Percentiles rank a stretch among this genome's conserved stretches.
phyloP scores from a whole-genome alignment of 2,113 vertebrate species.

The Pterophyllum scalare region DNA sequence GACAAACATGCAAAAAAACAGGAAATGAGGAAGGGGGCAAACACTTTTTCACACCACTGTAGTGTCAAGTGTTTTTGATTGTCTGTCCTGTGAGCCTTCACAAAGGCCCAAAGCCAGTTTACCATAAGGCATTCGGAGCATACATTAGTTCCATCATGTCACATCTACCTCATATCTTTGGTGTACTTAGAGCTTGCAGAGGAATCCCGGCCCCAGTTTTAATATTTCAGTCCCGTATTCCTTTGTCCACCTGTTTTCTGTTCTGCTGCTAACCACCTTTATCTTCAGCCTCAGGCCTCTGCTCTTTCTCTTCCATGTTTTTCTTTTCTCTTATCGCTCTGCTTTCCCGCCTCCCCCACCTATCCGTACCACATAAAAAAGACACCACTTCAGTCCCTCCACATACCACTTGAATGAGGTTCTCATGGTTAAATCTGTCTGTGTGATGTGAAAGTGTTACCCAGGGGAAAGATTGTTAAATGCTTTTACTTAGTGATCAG shows the following conservation, averaged over 20 bases:
- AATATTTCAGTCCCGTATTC: slow-evolving; percentile 40
- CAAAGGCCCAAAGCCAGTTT: slow-evolving; percentile 16
- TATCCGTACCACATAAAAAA: slow-evolving; percentile 6
- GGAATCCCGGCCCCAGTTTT: slow-evolving; percentile 36
- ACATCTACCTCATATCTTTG: slow-evolving; percentile 49
- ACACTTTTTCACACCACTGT: too few species aligned
- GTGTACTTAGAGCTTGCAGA: slow-evolving; percentile 35
- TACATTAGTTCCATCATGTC: slow-evolving; percentile 52
- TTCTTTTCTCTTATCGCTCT: slow-evolving; percentile 26
- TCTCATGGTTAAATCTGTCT: slow-evolving; percentile 24
- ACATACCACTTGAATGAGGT: neutral
- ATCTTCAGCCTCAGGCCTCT: slow-evolving; percentile 20
- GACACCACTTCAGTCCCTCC: slow-evolving; percentile 7
- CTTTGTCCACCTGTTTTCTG: slow-evolving; percentile 34
- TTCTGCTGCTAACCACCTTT: slow-evolving; percentile 40
- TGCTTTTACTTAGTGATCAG: slow-evolving; percentile 54
- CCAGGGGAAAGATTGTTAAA: slow-evolving; percentile 42
- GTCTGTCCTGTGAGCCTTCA: neutral
- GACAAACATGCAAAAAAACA: too few species aligned
- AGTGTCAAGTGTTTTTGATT: slow-evolving; percentile 30
- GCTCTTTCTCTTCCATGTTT: slow-evolving; percentile 17
- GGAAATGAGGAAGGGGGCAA: too few species aligned
- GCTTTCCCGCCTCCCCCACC: neutral
- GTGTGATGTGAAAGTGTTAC: slow-evolving; percentile 40
- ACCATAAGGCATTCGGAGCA: slow-evolving; percentile 14